These are phyloP conservation scores for Lethenteron reissneri DNA, from an alignment of 2,113 vertebrate genomes.

Conservation along the genomic window DNA sequence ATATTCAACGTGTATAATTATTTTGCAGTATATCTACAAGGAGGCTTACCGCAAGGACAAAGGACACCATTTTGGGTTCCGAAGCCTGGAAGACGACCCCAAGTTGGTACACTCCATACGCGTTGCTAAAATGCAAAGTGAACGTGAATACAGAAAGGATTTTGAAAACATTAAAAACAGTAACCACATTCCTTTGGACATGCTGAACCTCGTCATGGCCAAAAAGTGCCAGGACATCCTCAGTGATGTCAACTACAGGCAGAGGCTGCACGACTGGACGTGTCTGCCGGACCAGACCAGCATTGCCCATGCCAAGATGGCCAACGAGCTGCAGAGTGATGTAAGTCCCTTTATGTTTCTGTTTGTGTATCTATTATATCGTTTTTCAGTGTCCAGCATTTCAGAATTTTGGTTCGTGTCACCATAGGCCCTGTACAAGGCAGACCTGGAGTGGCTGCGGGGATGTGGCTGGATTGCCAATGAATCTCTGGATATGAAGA, in stretches of 20 bases:
- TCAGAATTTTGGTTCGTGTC: background rate
- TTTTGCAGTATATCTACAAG: constrained; percentile 62
- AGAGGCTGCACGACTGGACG: constrained; percentile 56
- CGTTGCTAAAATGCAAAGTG: constrained; percentile 64
- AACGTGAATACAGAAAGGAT: constrained; percentile 66
- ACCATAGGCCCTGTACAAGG: constrained; percentile 51
- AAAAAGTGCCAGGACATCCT: constrained; percentile 68
- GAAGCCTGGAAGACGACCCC: constrained; percentile 43
- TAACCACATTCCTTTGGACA: constrained; percentile 55
- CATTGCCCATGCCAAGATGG: constrained; percentile 54
- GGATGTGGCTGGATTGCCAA: constrained; percentile 72
- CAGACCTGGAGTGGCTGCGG: constrained; percentile 82
- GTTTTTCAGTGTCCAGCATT: no score
- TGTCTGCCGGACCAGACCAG: constrained; percentile 79
- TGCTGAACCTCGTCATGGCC: constrained; percentile 50
- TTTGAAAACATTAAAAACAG: constrained; percentile 68
- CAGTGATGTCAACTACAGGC: constrained; percentile 47
- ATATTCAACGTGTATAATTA: background rate
- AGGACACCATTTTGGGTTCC: constrained; percentile 64
- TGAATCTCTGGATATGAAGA: constrained; percentile 64
- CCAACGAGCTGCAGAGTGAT: constrained; percentile 73
- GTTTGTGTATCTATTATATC: background rate
- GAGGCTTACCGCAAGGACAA: constrained; percentile 54
- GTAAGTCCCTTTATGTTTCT: constrained; percentile 25
- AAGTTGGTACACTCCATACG: constrained; percentile 61